A percentile compares a stretch with the other conserved stretches of the same genome.
Evolutionary conservation across 2,888 invertebrate genomes (phyloP).

Genomic region (Ornithoptera priamus): DNA sequence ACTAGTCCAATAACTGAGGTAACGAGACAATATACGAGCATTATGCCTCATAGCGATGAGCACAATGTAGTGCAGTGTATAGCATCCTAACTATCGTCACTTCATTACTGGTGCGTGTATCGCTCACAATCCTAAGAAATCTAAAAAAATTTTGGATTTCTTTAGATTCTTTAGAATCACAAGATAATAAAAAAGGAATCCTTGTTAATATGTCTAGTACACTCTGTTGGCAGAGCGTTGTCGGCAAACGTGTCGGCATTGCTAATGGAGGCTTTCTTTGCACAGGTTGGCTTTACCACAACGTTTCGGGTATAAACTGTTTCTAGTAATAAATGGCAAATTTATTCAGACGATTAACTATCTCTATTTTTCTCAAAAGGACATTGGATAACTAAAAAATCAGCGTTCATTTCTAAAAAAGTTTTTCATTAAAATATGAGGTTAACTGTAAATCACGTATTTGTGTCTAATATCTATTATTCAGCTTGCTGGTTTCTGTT

Average conservation of each 20-base stretch:
- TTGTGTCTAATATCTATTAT: too few species aligned
- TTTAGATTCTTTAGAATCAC: background rate
- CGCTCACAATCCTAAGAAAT: too few species aligned
- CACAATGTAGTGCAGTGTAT: too few species aligned
- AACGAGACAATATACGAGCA: too few species aligned
- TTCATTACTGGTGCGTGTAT: too few species aligned
- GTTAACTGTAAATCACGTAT: too few species aligned
- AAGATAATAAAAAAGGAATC: constrained; percentile 22
- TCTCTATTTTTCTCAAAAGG: background rate
- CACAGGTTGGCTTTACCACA: constrained; percentile 27
- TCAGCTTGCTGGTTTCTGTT: too few species aligned
- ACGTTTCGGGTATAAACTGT: constrained; percentile 13
- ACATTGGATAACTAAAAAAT: background rate
- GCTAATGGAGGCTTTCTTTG: constrained; percentile 42
- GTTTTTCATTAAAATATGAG: too few species aligned
- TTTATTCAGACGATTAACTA: background rate
- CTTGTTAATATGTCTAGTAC: constrained; percentile 35
- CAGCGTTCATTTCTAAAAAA: too few species aligned
- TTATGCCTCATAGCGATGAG: too few species aligned
- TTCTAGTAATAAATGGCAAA: constrained; percentile 9
- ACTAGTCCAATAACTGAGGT: too few species aligned
- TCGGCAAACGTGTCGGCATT: constrained; percentile 40
- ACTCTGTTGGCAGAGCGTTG: constrained; percentile 35
- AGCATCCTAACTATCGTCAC: too few species aligned
- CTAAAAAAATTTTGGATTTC: background rate